Conservation (phyloP, 2,113 vertebrate species). For the Sylvietta virens region DNA sequence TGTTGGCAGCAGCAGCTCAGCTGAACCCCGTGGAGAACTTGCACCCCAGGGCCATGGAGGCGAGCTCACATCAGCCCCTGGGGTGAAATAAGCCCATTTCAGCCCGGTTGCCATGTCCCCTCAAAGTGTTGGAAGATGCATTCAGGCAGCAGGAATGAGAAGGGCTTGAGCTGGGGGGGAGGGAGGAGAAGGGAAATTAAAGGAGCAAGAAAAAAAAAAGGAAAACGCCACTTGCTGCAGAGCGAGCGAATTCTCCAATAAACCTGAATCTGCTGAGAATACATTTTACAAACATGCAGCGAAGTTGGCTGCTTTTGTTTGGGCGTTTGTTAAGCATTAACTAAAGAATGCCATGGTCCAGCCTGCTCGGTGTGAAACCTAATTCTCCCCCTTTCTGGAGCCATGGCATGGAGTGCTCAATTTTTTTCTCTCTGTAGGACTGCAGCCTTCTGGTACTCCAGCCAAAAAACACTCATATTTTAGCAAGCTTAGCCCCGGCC, state of each 20-base stretch:
- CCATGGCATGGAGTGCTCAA: slow-evolving; percentile 84
- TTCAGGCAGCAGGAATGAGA: slow-evolving; percentile 68
- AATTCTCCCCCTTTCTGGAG: slow-evolving; percentile 85
- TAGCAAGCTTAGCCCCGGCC: slow-evolving; percentile 78
- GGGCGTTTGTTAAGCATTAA: slow-evolving; percentile 85
- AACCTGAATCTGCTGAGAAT: slow-evolving; percentile 82
- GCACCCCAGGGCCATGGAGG: fast-evolving
- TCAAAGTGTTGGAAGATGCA: slow-evolving; percentile 35
- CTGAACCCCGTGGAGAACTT: background rate
- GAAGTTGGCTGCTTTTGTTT: slow-evolving; percentile 81
- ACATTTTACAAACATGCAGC: slow-evolving; percentile 80
- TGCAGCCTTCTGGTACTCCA: slow-evolving; percentile 78
- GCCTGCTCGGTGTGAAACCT: slow-evolving; percentile 83
- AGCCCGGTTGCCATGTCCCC: slow-evolving; percentile 60
- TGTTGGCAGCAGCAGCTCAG: background rate
- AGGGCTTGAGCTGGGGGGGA: slow-evolving; percentile 30
- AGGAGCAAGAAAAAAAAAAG: slow-evolving; percentile 6
- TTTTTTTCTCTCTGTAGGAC: slow-evolving; percentile 84
- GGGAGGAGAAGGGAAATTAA: slow-evolving; percentile 53
- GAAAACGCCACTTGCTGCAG: slow-evolving; percentile 49
- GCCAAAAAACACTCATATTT: slow-evolving; percentile 85
- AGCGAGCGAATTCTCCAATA: slow-evolving; percentile 67
- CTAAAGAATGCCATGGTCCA: slow-evolving; percentile 83
- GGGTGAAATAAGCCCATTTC: slow-evolving; percentile 29
- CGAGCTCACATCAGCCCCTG: fast-evolving